Evolutionary conservation across 2,888 invertebrate genomes (phyloP).

Genomic region (Lumbricus terrestris): DNA sequence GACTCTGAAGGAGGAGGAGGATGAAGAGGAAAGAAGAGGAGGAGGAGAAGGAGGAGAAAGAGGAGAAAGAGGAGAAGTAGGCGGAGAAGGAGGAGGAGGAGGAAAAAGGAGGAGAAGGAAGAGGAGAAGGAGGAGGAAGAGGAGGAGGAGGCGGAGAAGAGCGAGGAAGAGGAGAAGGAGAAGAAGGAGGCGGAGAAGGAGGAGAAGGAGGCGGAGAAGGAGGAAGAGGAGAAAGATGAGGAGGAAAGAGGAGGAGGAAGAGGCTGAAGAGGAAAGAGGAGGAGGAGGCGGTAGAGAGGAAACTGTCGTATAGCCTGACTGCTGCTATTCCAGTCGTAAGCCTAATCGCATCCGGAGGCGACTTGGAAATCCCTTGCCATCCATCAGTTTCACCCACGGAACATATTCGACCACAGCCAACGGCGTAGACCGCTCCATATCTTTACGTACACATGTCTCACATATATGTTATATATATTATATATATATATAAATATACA

Average conservation of each 20-base stretch:
- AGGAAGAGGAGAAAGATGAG: not conserved
- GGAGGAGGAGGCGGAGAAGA: too few relatives aligned
- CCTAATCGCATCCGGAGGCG: not conserved
- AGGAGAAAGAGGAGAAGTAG: not conserved
- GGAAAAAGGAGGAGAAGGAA: not conserved
- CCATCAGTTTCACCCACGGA: not conserved
- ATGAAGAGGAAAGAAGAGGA: too few relatives aligned
- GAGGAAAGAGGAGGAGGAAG: not conserved
- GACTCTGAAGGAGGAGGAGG: too few relatives aligned
- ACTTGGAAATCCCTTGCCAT: not conserved
- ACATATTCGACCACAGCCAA: not conserved
- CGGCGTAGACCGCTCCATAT: not conserved
- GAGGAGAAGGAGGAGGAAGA: too few relatives aligned
- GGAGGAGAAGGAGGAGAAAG: not conserved
- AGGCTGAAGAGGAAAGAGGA: not conserved
- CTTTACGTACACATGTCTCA: not conserved
- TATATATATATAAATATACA: too few relatives aligned
- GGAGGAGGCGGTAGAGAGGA: not conserved
- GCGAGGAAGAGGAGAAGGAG: not conserved
- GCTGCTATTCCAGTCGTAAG: not conserved
- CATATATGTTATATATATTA: not conserved
- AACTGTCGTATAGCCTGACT: not conserved
- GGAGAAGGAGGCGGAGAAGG: not conserved
- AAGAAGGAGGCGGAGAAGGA: not conserved
- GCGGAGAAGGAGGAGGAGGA: not conserved